Evolutionary conservation across 2,113 vertebrate genomes (phyloP), one percentile per base, ranked within the genome.

Genomic region (Percopsis transmontana): DNA sequence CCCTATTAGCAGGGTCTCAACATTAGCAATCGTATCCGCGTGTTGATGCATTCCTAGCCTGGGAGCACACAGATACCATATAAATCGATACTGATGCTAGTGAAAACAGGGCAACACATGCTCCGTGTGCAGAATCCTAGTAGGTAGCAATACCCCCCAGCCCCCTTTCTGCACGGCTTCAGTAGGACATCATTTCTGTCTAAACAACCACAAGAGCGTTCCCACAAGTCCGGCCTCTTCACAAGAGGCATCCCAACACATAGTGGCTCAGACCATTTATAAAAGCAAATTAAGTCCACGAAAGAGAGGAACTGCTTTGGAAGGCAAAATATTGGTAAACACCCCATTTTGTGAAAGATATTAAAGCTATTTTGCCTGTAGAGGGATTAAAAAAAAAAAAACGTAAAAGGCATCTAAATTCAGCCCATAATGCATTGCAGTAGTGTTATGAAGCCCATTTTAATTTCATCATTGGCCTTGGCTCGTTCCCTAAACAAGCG

Each of bases 111-210:
- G 20, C 44, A 3, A 47, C n/a, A 18, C 3, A 1, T n/a, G 14
- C 55, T 24, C 62, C 7, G n/a, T 45, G n/a, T 45, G 44, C 63
- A 55, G 23, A 61, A 58, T 68, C 45, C n/a, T 27, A 61, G 52
- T 40, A 33, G 24, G 73, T 11, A 45, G 45, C 59, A 62, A 70
- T 55, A 50, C 64, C 67, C 68, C 51, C 57, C 41, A 18, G 13
- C 48, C 57, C 53, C 51, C 1, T 16, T 61, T 42, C 21, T 12
- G 38, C 18, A 27, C 39, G 19, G 45, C 23, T 51, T 51, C 63
- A 60, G 67, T 58, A 66, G 38, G 54, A 67, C 47, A 38, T 84
- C 70, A 72, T 80, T 45, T 61, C 38, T 47, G 47, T 38, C 42
- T 12, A 41, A 72, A 59, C 50, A 65, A 66, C 39, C 51, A 50